A percentile compares a stretch with the other conserved stretches of the same genome.
Conservation (phyloP, 2,888 invertebrate species). For the Teleogryllus oceanicus region DNA sequence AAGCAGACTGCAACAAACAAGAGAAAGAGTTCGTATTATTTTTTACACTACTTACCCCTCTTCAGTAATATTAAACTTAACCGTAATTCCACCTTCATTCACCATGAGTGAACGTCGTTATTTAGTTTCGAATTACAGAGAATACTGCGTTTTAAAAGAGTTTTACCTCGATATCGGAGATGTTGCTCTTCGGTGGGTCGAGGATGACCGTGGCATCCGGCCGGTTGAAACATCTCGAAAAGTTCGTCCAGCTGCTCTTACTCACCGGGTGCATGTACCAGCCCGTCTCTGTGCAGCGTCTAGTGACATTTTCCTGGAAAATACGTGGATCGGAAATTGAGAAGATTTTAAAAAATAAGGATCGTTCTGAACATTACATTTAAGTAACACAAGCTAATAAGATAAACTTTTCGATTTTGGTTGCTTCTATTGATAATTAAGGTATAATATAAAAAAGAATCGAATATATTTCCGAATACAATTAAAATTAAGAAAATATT, state of each 20-base stretch:
- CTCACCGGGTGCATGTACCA: neutral
- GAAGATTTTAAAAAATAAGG: neutral
- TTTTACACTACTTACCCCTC: neutral
- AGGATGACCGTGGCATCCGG: neutral
- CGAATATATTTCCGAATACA: neutral
- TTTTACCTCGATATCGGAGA: neutral
- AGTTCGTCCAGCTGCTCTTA: neutral
- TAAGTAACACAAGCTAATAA: neutral
- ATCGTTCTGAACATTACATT: neutral
- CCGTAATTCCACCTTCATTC: neutral
- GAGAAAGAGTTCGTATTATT: neutral
- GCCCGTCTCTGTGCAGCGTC: neutral
- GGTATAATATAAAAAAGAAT: neutral
- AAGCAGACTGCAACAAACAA: neutral
- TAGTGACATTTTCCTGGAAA: neutral
- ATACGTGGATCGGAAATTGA: neutral
- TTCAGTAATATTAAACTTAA: neutral
- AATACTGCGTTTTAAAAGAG: neutral
- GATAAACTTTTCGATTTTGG: neutral
- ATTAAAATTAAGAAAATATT: neutral
- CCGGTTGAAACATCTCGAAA: neutral
- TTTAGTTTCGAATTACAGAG: neutral
- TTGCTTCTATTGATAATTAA: neutral
- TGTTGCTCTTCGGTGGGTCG: neutral
- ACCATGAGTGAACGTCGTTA: neutral